Percentiles rank a stretch among this genome's conserved stretches.
Conservation (phyloP, 2,888 invertebrate species). For the Lacanobia wlatinum region DNA sequence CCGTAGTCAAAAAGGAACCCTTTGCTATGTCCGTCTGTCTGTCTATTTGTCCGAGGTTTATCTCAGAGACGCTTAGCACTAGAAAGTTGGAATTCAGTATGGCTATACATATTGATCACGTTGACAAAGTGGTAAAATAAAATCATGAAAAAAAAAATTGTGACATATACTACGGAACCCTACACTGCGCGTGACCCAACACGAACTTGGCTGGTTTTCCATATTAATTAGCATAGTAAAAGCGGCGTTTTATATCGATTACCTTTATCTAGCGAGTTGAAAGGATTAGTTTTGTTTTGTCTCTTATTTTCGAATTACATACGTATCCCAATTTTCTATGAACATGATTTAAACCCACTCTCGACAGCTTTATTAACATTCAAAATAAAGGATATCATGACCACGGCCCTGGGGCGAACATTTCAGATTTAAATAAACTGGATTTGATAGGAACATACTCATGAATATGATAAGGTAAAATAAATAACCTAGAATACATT, state of each 20-base stretch:
- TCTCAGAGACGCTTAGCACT: too few species aligned
- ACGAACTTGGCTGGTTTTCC: too few species aligned
- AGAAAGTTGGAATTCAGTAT: too few species aligned
- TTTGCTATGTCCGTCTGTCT: too few species aligned
- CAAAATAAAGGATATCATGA: conserved; percentile 21
- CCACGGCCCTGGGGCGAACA: neutral
- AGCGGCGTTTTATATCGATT: neutral
- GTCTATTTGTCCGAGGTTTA: too few species aligned
- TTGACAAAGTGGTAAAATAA: too few species aligned
- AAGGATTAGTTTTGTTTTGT: neutral
- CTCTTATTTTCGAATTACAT: neutral
- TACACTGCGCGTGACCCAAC: too few species aligned
- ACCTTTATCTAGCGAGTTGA: neutral
- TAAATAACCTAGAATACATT: neutral
- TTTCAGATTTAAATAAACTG: conserved; percentile 35
- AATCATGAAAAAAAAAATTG: too few species aligned
- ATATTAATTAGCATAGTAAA: too few species aligned
- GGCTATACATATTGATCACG: too few species aligned
- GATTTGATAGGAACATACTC: neutral
- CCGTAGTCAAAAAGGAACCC: too few species aligned
- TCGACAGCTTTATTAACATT: conserved; percentile 8
- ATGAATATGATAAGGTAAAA: conserved; percentile 2
- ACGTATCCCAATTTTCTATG: neutral
- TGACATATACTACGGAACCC: too few species aligned
- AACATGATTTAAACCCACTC: conserved; percentile 3